Evolutionary conservation across 2,888 invertebrate species (phyloP), one percentile per base, ranked within the genome.

Genomic region (Diplolepis rosae): DNA sequence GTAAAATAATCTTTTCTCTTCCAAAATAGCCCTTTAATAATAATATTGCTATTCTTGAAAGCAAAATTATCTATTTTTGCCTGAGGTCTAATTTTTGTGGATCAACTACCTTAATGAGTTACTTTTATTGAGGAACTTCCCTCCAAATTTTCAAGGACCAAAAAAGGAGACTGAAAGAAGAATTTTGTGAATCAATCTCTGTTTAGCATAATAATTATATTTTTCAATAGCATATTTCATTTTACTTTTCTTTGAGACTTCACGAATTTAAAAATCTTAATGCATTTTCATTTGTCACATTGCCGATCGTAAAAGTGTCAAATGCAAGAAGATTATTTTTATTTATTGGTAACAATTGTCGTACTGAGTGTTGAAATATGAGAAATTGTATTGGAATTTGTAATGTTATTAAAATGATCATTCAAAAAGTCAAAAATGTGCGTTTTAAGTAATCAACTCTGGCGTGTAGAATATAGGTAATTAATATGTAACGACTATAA

Each of bases 391-490:
- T 6, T 1, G 18, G 15, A 9, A 45, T 45, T 15, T 18, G 7
- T 22, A 13, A 35, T 18, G 35, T 56, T 13, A 56, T 56, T 35
- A 56, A 56, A 24, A 56, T 6, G 32, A 39, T 35, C 5, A 6
- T 24, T 4, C 1, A n/a, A 35, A 1, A 6, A 28, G 35, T 13
- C 18, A 35, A 56, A 5, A 13, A n/a, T 24, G 35, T 32, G 22
- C 13, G 22, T 2, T 45, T 45, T 18, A 18, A 32, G 22, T 56
- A 39, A 32, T 56, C 35, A 56, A 56, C 56, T 13, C 56, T 56
- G 56, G 35, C 56, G 32, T 56, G 56, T 56, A 39, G 35, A 24
- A 11, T 39, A 56, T n/a, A n/a, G 13, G 24, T 56, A 4, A 39
- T 35, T 35, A 35, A 24, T 22, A 35, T 56, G 22, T 35, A 35